These are phyloP conservation scores for Parapristionchus giblindavisi DNA, from an alignment of 2,888 invertebrate species.

Conservation along the genomic window DNA sequence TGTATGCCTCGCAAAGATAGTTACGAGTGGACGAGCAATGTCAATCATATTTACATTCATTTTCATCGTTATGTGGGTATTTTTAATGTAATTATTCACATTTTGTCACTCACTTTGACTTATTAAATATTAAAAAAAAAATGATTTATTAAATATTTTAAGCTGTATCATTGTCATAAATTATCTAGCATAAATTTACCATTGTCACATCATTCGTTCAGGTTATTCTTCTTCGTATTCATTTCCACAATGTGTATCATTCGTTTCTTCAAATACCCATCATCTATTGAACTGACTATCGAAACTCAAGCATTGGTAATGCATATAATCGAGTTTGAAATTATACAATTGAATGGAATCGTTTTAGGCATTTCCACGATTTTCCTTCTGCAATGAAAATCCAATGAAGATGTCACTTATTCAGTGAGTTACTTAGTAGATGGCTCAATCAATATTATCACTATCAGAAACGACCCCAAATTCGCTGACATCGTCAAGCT, in stretches of 20 bases:
- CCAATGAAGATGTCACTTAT: constrained; percentile 23
- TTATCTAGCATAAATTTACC: background rate
- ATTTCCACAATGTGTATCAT: constrained; percentile 7
- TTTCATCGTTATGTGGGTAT: constrained; percentile 24
- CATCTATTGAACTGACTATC: constrained; percentile 14
- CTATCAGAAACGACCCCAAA: background rate
- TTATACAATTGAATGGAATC: background rate
- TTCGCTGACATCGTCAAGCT: constrained; percentile 10
- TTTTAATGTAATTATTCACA: no score
- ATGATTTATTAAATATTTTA: no score
- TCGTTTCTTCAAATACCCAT: constrained; percentile 31
- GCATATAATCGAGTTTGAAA: background rate
- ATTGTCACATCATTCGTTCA: no score
- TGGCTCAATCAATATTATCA: background rate
- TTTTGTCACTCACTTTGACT: no score
- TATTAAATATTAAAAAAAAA: no score
- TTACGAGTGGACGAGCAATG: constrained; percentile 8
- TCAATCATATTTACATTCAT: constrained; percentile 1
- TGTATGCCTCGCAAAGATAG: constrained; percentile 25
- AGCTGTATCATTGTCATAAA: no score
- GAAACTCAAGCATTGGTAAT: background rate
- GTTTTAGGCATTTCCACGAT: constrained; percentile 20
- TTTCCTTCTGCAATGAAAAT: constrained; percentile 31
- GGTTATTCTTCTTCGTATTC: constrained; percentile 25
- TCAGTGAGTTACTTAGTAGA: background rate